Percentiles rank a stretch among this genome's conserved stretches.
These are phyloP conservation scores for Ceramica pisi DNA, from an alignment of 2,888 invertebrate species.

Conservation along the genomic window DNA sequence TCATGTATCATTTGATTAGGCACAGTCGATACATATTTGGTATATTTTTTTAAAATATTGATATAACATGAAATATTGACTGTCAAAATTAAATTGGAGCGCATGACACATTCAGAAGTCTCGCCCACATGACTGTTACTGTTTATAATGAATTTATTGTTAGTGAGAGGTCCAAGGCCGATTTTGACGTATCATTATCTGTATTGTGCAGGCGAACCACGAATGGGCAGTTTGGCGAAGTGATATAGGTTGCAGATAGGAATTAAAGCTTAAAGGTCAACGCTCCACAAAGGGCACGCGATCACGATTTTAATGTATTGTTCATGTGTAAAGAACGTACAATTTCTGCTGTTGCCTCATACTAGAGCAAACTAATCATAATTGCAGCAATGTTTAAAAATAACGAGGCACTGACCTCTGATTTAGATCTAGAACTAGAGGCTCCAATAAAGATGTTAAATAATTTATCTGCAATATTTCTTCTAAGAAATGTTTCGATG, in stretches of 20 bases:
- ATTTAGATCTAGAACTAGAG: slow-evolving; percentile 22
- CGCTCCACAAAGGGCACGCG: slow-evolving; percentile 77
- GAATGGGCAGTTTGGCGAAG: slow-evolving; percentile 79
- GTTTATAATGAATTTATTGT: slow-evolving; percentile 78
- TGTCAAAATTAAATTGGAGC: slow-evolving; percentile 68
- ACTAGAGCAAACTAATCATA: slow-evolving; percentile 44
- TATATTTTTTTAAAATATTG: slow-evolving; percentile 22
- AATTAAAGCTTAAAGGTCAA: slow-evolving; percentile 78
- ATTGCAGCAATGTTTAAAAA: slow-evolving; percentile 41
- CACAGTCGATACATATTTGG: not conserved
- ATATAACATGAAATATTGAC: slow-evolving; percentile 39
- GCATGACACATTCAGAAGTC: slow-evolving; percentile 67
- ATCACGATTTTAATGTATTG: slow-evolving; percentile 76
- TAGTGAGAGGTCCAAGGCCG: slow-evolving; percentile 84
- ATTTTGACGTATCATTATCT: slow-evolving; percentile 77
- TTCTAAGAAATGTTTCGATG: not conserved
- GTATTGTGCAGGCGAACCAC: slow-evolving; percentile 74
- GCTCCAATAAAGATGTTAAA: slow-evolving; percentile 15
- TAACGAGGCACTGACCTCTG: slow-evolving; percentile 49
- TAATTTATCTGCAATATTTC: slow-evolving; percentile 7
- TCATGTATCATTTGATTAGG: slow-evolving; percentile 6
- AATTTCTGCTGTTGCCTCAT: slow-evolving; percentile 56
- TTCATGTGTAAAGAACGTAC: slow-evolving; percentile 65
- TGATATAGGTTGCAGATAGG: slow-evolving; percentile 80
- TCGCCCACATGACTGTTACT: slow-evolving; percentile 73